Percentiles rank a stretch among this genome's conserved stretches.
phyloP scores from a whole-genome alignment of 1,140 invertebrate species.

The Ceratina australensis region DNA sequence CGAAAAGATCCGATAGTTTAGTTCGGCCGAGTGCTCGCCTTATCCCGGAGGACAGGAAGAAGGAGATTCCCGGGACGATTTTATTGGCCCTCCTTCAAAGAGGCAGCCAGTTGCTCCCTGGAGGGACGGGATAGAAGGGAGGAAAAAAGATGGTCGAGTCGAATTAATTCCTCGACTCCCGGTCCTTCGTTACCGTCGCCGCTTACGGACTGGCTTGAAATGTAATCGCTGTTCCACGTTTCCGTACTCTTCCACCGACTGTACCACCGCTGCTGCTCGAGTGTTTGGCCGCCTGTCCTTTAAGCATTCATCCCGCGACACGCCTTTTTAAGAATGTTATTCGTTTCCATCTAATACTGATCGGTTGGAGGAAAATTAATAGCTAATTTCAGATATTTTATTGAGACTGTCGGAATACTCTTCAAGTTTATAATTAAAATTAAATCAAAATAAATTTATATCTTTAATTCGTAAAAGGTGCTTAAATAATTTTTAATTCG shows the following conservation, averaged over 20 bases:
- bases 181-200: slow-evolving; percentile 45
- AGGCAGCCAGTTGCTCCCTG: slow-evolving; percentile 46
- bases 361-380: no score
- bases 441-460: no score
- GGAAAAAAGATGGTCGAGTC: slow-evolving; percentile 44
- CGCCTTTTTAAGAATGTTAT: background rate
- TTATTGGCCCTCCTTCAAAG: slow-evolving; percentile 51
- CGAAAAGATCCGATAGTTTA: slow-evolving; percentile 42
- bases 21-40: slow-evolving; percentile 35
- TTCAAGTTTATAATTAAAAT: no score
- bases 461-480: no score
- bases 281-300: slow-evolving; percentile 17
- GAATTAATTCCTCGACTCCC: slow-evolving; percentile 45
- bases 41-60: slow-evolving; percentile 38
- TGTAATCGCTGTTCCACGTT: slow-evolving; percentile 35
- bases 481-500: no score
- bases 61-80: slow-evolving; percentile 32
- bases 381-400: no score
- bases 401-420: no score
- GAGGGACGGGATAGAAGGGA: slow-evolving; percentile 28
- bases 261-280: slow-evolving; percentile 2
- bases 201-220: slow-evolving; percentile 29
- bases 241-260: background rate
- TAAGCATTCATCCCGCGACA: slow-evolving; percentile 6
- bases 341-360: no score